These are phyloP conservation scores for Suillia variegata DNA, from an alignment of 2,888 invertebrate species.

Conservation along the genomic window DNA sequence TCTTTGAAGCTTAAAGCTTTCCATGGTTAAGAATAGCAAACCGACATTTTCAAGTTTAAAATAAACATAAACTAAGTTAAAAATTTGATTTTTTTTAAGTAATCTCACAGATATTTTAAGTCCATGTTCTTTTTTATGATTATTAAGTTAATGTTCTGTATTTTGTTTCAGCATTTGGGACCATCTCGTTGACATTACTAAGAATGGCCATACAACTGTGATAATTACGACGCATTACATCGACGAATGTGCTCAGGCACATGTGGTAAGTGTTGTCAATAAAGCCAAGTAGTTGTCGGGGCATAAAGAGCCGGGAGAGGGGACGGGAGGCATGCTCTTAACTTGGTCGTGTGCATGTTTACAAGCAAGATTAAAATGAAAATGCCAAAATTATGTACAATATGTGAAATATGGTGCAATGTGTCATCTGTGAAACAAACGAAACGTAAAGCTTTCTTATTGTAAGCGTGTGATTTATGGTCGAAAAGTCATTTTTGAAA, in stretches of 20 bases:
- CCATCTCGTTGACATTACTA: slow-evolving; percentile 78
- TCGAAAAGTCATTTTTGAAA: slow-evolving; percentile 10
- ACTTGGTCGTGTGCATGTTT: not conserved
- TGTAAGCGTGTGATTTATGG: slow-evolving; percentile 7
- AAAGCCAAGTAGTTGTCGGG: not conserved
- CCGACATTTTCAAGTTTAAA: too few species aligned
- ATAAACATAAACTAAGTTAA: too few species aligned
- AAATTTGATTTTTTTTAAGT: too few species aligned
- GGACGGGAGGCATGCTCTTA: not conserved
- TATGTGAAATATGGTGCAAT: not conserved
- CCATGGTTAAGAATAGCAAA: too few species aligned
- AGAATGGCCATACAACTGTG: slow-evolving; percentile 76
- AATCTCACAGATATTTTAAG: too few species aligned
- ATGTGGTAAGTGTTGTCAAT: slow-evolving; percentile 73
- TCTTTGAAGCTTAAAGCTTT: too few species aligned
- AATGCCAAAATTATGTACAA: not conserved
- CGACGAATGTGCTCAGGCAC: slow-evolving; percentile 84
- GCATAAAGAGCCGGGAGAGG: not conserved
- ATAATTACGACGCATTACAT: slow-evolving; percentile 89
- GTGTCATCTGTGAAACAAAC: not conserved
- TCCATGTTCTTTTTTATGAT: too few species aligned
- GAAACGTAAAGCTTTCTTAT: not conserved
- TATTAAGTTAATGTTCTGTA: not conserved
- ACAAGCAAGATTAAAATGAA: not conserved
- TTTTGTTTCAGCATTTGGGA: slow-evolving; percentile 74